Base-by-base conservation (phyloP, 92 coral and sea anemone genomes). In the Desmophyllum pertusum region DNA sequence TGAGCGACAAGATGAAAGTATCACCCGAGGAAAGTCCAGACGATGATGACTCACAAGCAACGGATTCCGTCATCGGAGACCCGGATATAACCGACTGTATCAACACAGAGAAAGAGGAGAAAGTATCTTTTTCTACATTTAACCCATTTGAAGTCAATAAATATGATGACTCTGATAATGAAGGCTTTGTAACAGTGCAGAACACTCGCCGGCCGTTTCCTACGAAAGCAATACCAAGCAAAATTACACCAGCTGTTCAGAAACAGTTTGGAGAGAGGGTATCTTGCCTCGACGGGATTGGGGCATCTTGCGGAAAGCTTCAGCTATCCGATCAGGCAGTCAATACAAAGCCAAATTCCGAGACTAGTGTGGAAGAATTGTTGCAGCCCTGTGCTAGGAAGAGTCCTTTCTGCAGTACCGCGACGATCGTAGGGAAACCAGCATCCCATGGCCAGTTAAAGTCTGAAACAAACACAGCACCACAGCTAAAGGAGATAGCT, bases 41-140 rank as follows among this genome's bases (percentile, higher is more conserved):
- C 21, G 76, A 80, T 23, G 21, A 37, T 35, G 62, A 68, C 18
- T 80, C 84, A 10, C 76, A 48, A 80, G 76, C 72, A 45, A 69
- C 65, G 35, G 50, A 46, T 3, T 80, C 84, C 23, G 50, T 48
- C 15, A 37, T 66, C 13, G 65, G 50, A 80, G 84, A 68, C 41
- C 45, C 66, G 4, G 76, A 50, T 39, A 18, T 80, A 14, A 35
- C 73, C 33, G 67, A 53, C 51, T 41, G 2, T 25, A 9, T 5
- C 38, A 68, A 23, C 73, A 30, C 45, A 46, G 31, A 15, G 15
- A 17, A 33, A 59, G 35, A 27, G 15, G 11, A 3, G 11, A 13
- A 25, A 0, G 63, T 21, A 57, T 55, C 69, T 37, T 25, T 21
- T 53, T 1, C 39, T 21, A 43, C 72, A 6, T 45, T 41, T 62